These are phyloP conservation scores for Luperina nickerlii DNA, from an alignment of 2,888 invertebrate species.

Conservation along the genomic window DNA sequence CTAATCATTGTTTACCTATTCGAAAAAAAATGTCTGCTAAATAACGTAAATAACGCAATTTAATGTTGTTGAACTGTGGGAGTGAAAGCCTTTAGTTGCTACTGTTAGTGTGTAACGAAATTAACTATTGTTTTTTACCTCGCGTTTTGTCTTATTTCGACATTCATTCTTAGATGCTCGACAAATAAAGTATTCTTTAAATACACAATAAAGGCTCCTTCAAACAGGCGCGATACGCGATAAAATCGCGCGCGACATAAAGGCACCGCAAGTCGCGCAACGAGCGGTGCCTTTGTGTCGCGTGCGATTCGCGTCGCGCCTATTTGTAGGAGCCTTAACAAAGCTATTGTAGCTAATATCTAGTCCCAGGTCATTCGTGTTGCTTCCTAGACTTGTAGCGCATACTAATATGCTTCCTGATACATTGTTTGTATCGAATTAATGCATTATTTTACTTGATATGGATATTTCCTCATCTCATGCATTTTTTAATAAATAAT, in stretches of 20 bases:
- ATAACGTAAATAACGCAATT: too few species aligned
- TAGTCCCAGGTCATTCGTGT: conserved; percentile 30
- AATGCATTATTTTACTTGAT: conserved; percentile 47
- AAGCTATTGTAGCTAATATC: conserved; percentile 31
- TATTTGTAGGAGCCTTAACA: background rate
- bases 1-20: too few species aligned
- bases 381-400: conserved; percentile 49
- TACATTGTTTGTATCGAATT: conserved; percentile 41
- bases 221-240: too few species aligned
- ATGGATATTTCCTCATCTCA: conserved; percentile 26
- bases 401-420: conserved; percentile 64
- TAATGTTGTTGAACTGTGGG: too few species aligned
- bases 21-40: too few species aligned
- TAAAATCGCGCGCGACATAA: too few species aligned
- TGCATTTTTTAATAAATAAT: conserved; percentile 15
- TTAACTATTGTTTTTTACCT: background rate
- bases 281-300: too few species aligned
- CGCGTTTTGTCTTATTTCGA: background rate
- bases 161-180: background rate
- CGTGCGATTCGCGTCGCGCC: too few species aligned
- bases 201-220: background rate
- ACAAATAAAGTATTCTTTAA: background rate
- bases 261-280: too few species aligned
- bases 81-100: too few species aligned
- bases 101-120: too few species aligned